Base-by-base conservation (phyloP, 2,797 vertebrate species). In the Diplodus sargus region DNA sequence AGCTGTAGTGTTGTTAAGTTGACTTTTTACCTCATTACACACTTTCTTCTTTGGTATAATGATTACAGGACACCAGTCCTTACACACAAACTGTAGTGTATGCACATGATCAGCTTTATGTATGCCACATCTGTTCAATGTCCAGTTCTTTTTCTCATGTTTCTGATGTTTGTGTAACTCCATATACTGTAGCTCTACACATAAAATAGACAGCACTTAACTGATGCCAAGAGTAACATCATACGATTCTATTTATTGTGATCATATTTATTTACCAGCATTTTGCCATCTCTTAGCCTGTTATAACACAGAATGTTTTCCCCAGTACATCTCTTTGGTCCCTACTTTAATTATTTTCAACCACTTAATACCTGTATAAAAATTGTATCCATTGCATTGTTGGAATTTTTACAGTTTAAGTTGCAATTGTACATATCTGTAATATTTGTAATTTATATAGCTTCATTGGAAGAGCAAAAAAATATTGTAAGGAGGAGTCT, bases 401-500 rank as follows among this genome's bases (percentile, higher is more conserved):
- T 85, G 75, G 58, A 77, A 16, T 70, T 77, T 84, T 90, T 92
- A 85, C 79, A 74, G 53, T 89, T 91, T 88, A 70, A 82, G 81
- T 89, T 91, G 78, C 81, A 70, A 76, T 83, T 93, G 92, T 94
- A 94, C 89, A 94, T 95, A 93, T 86, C 84, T 93, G 90, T 94
- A 92, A 87, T 86, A 93, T 92, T 87, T 94, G 87, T 93, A 90
- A 92, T 91, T 92, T 94, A 93, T 91, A 91, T 92, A 93, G 89
- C 74, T 89, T 87, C 82, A 81, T 79, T 90, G 82, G 74, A 85
- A 89, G 84, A 89, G 72, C 77, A 81, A 80, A 90, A 88, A 42
- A 76, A 78, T 88, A 87, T 92, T 60, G 79, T 77, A 70, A 73
- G 69, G 90, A 76, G 48, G 70, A 88, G 82, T 84, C 74, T 90